phyloP scores from a whole-genome alignment of 1,140 invertebrate species.

The Cherax quadricarinatus region DNA sequence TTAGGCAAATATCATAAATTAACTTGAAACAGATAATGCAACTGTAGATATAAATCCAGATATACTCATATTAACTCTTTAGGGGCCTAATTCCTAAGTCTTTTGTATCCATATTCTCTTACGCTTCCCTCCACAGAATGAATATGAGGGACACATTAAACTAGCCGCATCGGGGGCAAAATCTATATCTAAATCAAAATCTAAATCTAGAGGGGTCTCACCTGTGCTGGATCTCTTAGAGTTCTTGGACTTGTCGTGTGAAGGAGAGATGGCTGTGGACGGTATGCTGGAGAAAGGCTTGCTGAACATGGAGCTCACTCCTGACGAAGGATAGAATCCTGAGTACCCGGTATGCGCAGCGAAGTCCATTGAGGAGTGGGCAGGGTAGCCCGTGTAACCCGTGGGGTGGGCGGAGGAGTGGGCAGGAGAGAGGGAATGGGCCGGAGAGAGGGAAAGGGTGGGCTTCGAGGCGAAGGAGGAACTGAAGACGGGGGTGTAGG shows the following conservation, averaged over 20 bases:
- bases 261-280: conserved; percentile 73
- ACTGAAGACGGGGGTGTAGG: conserved; percentile 76
- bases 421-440: conserved; percentile 50
- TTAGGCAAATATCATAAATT: too few relatives aligned
- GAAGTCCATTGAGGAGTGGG: conserved; percentile 75
- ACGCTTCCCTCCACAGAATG: too few relatives aligned
- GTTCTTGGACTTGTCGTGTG: conserved; percentile 75
- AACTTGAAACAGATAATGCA: too few relatives aligned
- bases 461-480: conserved; percentile 75
- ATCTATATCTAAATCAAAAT: too few relatives aligned
- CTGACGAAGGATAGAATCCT: conserved; percentile 76
- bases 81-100: too few relatives aligned
- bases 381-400: conserved; percentile 75
- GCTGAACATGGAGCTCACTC: conserved; percentile 77
- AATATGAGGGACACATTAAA: too few relatives aligned
- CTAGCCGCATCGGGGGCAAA: too few relatives aligned
- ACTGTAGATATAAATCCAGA: too few relatives aligned
- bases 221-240: conserved; percentile 79
- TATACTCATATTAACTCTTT: too few relatives aligned
- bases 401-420: conserved; percentile 75
- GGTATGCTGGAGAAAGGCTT: conserved; percentile 75
- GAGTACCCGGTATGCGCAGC: conserved; percentile 75
- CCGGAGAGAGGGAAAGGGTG: not conserved
- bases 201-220: conserved; percentile 75
- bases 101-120: too few relatives aligned